Conservation (phyloP, 2,888 invertebrate species). For the Watsonalla cultraria region DNA sequence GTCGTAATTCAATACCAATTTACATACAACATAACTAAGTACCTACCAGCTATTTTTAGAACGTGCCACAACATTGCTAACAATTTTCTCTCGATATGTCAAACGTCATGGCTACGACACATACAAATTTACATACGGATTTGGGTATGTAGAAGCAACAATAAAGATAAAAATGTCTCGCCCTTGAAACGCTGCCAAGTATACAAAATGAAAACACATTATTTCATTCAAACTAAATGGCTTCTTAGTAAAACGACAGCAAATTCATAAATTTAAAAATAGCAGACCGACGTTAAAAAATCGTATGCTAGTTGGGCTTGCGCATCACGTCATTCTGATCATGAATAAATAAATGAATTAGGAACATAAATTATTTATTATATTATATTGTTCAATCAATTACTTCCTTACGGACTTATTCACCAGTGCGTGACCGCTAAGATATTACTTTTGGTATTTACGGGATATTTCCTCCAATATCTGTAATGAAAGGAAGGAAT, state of each 20-base stretch:
- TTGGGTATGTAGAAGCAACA: neutral
- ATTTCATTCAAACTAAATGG: neutral
- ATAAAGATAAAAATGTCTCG: neutral
- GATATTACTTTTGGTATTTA: no score
- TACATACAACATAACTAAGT: neutral
- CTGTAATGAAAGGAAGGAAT: no score
- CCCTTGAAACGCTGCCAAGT: neutral
- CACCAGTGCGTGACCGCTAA: no score
- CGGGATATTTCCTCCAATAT: no score
- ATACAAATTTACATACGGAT: neutral
- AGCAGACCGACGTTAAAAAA: neutral
- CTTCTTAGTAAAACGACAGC: neutral
- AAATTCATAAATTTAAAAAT: neutral
- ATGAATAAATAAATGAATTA: no score
- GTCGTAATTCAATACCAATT: neutral
- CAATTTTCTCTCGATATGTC: neutral
- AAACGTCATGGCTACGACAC: neutral
- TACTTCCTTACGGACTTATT: no score
- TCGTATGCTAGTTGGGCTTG: no score
- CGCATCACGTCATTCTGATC: no score
- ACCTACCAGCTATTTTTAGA: neutral
- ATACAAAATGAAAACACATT: neutral
- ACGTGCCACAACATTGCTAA: neutral
- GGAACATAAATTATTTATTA: no score
- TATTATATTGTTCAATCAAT: no score